These are phyloP conservation scores for Trichoplusia ni DNA, from an alignment of 1,140 invertebrate species.

Conservation along the genomic window DNA sequence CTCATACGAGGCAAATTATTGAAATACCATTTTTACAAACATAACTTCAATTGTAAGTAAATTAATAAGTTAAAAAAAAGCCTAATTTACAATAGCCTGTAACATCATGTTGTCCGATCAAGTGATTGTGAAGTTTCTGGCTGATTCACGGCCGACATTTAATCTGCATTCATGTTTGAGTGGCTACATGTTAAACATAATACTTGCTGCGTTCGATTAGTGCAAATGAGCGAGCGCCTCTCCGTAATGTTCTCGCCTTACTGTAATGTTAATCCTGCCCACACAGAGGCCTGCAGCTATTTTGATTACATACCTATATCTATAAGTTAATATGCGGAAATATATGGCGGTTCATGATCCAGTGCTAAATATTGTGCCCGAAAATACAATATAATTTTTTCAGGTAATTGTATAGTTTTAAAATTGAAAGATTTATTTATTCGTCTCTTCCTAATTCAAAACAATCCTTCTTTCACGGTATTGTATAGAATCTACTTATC, in stretches of 20 bases:
- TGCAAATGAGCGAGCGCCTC: slow-evolving; percentile 47
- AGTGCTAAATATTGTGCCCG: too few species aligned
- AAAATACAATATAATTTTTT: too few species aligned
- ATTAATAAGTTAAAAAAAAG: not conserved
- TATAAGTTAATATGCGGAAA: too few species aligned
- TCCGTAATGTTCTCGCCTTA: slow-evolving; percentile 34
- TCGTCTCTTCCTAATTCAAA: too few species aligned
- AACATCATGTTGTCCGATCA: not conserved
- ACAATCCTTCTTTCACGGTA: too few species aligned
- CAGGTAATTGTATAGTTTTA: too few species aligned
- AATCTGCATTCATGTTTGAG: slow-evolving; percentile 3
- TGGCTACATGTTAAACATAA: slow-evolving; percentile 18
- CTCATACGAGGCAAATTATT: too few species aligned
- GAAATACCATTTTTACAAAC: too few species aligned
- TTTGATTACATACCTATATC: not conserved
- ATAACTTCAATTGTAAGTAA: too few species aligned
- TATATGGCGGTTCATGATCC: too few species aligned
- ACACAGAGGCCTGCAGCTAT: slow-evolving; percentile 25
- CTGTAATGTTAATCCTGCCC: slow-evolving; percentile 22
- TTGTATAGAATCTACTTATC: too few species aligned
- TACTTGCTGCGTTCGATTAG: slow-evolving; percentile 41
- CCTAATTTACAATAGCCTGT: not conserved
- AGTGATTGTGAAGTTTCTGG: not conserved
- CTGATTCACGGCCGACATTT: not conserved
- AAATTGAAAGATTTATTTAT: too few species aligned